Percentiles rank a stretch among this genome's conserved stretches.
These are phyloP conservation scores for Plemyria rubiginata DNA, from an alignment of 2,888 invertebrate genomes.

Conservation along the genomic window DNA sequence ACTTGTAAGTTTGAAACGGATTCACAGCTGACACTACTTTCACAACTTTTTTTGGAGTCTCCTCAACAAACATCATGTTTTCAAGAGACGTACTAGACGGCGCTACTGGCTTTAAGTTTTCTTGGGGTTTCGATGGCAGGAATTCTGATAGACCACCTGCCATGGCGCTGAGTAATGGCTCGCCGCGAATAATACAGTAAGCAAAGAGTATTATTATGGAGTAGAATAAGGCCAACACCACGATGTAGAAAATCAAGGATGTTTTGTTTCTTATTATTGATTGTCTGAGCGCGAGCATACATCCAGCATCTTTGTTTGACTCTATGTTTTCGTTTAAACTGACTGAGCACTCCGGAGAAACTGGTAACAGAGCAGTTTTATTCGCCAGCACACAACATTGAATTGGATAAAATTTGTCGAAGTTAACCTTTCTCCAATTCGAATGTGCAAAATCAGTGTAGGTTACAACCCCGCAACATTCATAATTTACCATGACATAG, in stretches of 20 bases:
- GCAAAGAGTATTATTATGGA: conserved; percentile 61
- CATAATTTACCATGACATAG: conserved; percentile 66
- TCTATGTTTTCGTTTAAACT: conserved; percentile 44
- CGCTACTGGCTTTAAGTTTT: conserved; percentile 38
- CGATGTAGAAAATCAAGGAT: conserved; percentile 58
- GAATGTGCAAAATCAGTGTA: conserved; percentile 65
- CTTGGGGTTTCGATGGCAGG: conserved; percentile 43
- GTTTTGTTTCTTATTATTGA: conserved; percentile 59
- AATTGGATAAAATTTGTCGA: conserved; percentile 59
- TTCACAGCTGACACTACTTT: conserved; percentile 69
- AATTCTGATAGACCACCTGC: conserved; percentile 45
- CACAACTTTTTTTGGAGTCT: conserved; percentile 68
- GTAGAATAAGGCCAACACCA: conserved; percentile 55
- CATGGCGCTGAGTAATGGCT: conserved; percentile 60
- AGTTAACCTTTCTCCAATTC: conserved; percentile 60
- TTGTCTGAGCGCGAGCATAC: conserved; percentile 59
- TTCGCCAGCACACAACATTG: conserved; percentile 70
- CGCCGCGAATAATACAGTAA: conserved; percentile 66
- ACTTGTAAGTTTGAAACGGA: conserved; percentile 66
- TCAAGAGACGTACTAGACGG: conserved; percentile 55
- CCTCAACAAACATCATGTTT: conserved; percentile 65
- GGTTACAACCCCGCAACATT: conserved; percentile 70
- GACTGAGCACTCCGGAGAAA: conserved; percentile 59
- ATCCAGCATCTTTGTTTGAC: conserved; percentile 59
- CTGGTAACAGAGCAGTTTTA: conserved; percentile 52